Conservation (phyloP, 30 jellyfish, hydroid and myxozoan species). For the Cassiopea andromeda region DNA sequence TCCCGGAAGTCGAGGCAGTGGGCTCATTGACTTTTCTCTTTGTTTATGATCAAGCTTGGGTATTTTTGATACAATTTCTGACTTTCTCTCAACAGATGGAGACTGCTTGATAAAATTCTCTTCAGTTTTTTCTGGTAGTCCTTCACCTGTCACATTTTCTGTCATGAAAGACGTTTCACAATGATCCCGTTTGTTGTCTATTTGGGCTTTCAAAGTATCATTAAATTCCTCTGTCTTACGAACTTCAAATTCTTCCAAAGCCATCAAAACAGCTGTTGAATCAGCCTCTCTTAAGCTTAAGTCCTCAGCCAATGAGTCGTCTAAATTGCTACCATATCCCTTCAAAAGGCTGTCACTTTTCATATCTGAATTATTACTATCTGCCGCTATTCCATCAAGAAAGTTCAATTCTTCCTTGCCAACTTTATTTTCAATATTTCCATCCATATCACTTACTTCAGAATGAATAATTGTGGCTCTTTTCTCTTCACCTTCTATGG, state of each 20-base stretch:
- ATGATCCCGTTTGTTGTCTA: neutral
- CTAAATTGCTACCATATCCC: constrained; percentile 4
- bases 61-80: constrained; percentile 5
- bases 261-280: constrained; percentile 5
- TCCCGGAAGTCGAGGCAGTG: constrained; percentile 36
- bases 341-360: constrained; percentile 21
- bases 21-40: neutral
- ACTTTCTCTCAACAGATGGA: neutral
- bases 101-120: neutral
- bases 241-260: constrained; percentile 40
- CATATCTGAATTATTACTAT: neutral
- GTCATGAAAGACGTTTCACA: neutral
- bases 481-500: neutral
- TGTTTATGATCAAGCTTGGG: constrained; percentile 23
- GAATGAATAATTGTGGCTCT: neutral
- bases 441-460: neutral
- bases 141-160: neutral
- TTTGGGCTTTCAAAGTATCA: constrained; percentile 10
- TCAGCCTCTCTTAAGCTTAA: constrained; percentile 6
- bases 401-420: neutral
- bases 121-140: neutral
- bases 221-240: constrained; percentile 12
- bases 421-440: neutral
- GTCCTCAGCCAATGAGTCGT: neutral
- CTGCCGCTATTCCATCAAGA: neutral